A percentile compares a stretch with the other conserved stretches of the same genome.
Conservation (phyloP, 2,797 vertebrate genomes). For the Tenualosa ilisha region DNA sequence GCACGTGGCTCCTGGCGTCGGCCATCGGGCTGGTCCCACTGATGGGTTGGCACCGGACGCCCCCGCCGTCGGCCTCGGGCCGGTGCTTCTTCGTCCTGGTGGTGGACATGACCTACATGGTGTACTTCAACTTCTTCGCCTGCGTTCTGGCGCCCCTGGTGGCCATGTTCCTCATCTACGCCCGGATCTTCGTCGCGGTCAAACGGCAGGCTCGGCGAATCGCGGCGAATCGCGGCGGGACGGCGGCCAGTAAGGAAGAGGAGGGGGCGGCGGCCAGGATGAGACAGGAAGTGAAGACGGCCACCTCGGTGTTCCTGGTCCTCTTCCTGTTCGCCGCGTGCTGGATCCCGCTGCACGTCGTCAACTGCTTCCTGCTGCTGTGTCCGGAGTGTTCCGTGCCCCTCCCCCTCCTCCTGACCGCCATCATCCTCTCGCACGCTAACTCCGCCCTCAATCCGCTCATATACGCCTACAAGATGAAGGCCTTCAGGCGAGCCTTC, state of each 20-base stretch:
- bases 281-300: constrained; percentile 72
- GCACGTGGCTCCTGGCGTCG: constrained; percentile 71
- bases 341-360: constrained; percentile 79
- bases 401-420: constrained; percentile 66
- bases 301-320: constrained; percentile 74
- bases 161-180: constrained; percentile 77
- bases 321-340: constrained; percentile 79
- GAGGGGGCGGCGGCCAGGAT: constrained; percentile 35
- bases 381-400: constrained; percentile 68
- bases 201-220: constrained; percentile 70
- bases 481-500: constrained; percentile 73
- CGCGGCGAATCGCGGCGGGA: constrained; percentile 46
- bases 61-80: constrained; percentile 42
- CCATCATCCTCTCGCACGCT: constrained; percentile 80
- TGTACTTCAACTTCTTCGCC: constrained; percentile 70
- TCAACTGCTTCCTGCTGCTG: constrained; percentile 79
- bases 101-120: constrained; percentile 74
- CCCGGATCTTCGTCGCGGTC: constrained; percentile 69
- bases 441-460: constrained; percentile 78
- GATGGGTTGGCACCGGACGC: constrained; percentile 79
- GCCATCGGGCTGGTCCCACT: constrained; percentile 69
- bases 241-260: constrained; percentile 43
- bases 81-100: constrained; percentile 71
- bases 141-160: constrained; percentile 72
- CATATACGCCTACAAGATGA: constrained; percentile 76